A percentile compares a stretch with the other conserved stretches of the same genome.
Conservation (phyloP, 2,797 vertebrate species). For the Corythornis leucogaster region DNA sequence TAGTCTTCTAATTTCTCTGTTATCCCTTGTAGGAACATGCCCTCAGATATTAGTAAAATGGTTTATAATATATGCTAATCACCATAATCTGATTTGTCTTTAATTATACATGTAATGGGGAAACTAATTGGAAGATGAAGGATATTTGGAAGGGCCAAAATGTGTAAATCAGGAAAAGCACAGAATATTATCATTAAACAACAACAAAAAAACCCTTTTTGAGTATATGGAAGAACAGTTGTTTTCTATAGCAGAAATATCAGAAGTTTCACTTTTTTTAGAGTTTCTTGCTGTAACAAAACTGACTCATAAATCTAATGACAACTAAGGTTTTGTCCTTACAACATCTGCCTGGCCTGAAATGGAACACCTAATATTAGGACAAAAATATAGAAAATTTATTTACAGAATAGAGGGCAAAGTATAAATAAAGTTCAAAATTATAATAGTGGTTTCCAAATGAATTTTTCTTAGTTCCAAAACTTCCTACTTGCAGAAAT, state of each 20-base stretch:
- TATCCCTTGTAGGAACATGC: conserved; percentile 72
- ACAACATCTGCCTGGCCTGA: background rate
- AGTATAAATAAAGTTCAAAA: background rate
- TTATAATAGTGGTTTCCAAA: background rate
- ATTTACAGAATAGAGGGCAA: background rate
- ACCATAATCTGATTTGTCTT: conserved; percentile 73
- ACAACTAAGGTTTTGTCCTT: background rate
- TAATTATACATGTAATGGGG: conserved; percentile 70
- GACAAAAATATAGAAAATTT: background rate
- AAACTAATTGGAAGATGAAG: conserved; percentile 71
- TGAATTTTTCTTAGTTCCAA: background rate
- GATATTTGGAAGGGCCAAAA: conserved; percentile 34
- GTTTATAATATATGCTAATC: conserved; percentile 77
- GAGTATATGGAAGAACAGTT: background rate
- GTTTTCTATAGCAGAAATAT: background rate
- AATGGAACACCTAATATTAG: background rate
- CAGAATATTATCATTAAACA: background rate
- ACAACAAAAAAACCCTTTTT: background rate
- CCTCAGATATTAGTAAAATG: conserved; percentile 75
- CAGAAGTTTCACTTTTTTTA: conserved; percentile 1
- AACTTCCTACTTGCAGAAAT: background rate
- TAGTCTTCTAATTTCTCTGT: conserved; percentile 72
- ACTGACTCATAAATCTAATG: background rate
- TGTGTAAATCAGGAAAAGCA: conserved; percentile 1
- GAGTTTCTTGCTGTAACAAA: background rate